Evolutionary conservation across 1,140 invertebrate genomes (phyloP).

Genomic region (Babylonia areolata): DNA sequence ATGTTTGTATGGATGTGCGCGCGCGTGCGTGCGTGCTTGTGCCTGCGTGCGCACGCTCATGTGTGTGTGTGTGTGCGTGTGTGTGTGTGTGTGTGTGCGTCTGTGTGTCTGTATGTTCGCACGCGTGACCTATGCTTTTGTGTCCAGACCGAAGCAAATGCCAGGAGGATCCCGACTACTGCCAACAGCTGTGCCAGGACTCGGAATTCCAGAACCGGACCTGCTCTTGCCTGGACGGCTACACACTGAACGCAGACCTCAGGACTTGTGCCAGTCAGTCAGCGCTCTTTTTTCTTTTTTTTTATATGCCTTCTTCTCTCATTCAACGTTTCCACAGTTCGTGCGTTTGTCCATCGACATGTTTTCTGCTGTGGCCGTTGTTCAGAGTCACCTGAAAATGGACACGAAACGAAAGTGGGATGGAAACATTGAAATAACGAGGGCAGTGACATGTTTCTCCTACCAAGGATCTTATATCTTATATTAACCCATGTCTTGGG

Average conservation of each 20-base stretch:
- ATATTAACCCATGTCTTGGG: too few species aligned
- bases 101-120: not conserved
- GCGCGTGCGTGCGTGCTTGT: slow-evolving; percentile 14
- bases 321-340: too few species aligned
- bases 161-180: not conserved
- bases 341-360: too few species aligned
- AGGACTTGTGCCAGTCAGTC: slow-evolving; percentile 30
- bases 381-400: too few species aligned
- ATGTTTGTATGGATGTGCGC: slow-evolving; percentile 19
- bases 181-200: slow-evolving; percentile 23
- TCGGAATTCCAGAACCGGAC: not conserved
- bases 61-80: not conserved
- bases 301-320: too few species aligned
- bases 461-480: too few species aligned
- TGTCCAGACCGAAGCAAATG: slow-evolving; percentile 23
- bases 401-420: too few species aligned
- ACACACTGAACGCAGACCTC: slow-evolving; percentile 27
- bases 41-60: not conserved
- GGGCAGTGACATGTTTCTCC: too few species aligned
- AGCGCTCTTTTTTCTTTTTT: too few species aligned
- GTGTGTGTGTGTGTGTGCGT: not conserved
- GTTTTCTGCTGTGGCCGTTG: too few species aligned
- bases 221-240: slow-evolving; percentile 36
- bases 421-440: too few species aligned
- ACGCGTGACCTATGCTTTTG: not conserved